These are phyloP conservation scores for Desmophyllum pertusum DNA, from an alignment of 92 coral and sea anemone species.

Conservation along the genomic window DNA sequence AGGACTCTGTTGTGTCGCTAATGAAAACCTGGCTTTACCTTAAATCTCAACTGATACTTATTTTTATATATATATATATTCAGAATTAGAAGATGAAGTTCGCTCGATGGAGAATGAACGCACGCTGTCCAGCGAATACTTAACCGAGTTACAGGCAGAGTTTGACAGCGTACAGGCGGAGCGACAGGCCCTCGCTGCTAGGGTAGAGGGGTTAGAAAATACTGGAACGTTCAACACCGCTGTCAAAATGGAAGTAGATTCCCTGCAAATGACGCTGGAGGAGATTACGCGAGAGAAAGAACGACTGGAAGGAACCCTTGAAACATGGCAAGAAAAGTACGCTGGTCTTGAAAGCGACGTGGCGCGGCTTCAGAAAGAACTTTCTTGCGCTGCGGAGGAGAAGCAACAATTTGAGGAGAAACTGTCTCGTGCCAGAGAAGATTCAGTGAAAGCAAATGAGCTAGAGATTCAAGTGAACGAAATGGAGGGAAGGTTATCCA, in stretches of 20 bases:
- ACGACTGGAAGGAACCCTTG: not conserved
- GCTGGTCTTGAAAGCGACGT: slow-evolving; percentile 16
- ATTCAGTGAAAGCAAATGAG: not conserved
- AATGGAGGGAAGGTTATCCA: not conserved
- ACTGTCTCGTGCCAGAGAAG: not conserved
- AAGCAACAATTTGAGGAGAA: not conserved
- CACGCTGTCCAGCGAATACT: slow-evolving; percentile 14
- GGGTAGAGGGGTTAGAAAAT: slow-evolving; percentile 23
- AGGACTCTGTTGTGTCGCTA: too few species aligned
- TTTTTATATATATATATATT: not conserved
- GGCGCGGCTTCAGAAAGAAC: slow-evolving; percentile 8
- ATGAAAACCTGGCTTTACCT: not conserved
- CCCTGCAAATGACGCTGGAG: slow-evolving; percentile 16
- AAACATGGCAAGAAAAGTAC: slow-evolving; percentile 10
- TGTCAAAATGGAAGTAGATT: not conserved
- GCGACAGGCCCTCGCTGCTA: slow-evolving; percentile 9
- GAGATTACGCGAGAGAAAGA: not conserved
- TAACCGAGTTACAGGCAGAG: slow-evolving; percentile 29
- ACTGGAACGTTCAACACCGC: not conserved
- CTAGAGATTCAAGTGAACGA: not conserved
- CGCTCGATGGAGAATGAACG: slow-evolving; percentile 17
- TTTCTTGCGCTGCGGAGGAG: not conserved
- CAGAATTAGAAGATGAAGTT: slow-evolving; percentile 13
- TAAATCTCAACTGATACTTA: not conserved
- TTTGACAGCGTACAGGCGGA: slow-evolving; percentile 28